Evolutionary conservation across 2,797 vertebrate genomes (phyloP), one percentile per base, ranked within the genome.

Genomic region (Erpetoichthys calabaricus): DNA sequence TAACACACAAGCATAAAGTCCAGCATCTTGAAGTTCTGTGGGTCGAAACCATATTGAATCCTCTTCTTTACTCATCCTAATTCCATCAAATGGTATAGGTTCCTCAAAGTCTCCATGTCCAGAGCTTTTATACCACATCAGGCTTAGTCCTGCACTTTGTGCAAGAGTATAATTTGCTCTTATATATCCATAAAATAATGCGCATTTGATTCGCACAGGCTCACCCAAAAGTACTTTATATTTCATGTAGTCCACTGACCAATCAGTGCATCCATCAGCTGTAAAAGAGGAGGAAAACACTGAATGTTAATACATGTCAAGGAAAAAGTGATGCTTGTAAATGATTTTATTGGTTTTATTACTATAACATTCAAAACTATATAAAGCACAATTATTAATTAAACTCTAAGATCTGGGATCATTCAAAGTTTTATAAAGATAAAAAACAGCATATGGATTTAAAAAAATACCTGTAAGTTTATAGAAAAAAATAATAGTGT

Each of bases 91-190:
- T 58, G 94, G 89, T 73, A 99, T 99, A 62, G 95, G 95, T 67
- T 99, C 95, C 75, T 99, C 95, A 66, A 97, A 86, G 64, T 81
- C 95, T 65, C 94, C 93, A 0, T 95, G 93, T 61, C 91, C 91
- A 9, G 89, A 87, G 66, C 94, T 99, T 80, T 92, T 95, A 78
- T 99, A 99, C 95, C 95, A 99, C 95, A 99, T 99, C 60, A 99
- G 85, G 79, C 94, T 99, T 65, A 99, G 95, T 72, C 95, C 95
- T 54, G 90, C 86, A 62, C 93, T 94, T 83, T 99, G 94, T 8
- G 94, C 93, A 42, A 95, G 83, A 57, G 87, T 94, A 78, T 99
- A 99, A 86, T 99, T 99, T 68, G 95, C 91, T 72, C 95, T 88
- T 72, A 99, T 99, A 73, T 98, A 99, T 80, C 95, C 95, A 66